A percentile compares a stretch with the other conserved stretches of the same genome.
Evolutionary conservation across 1,140 invertebrate species (phyloP).

Genomic region (Frieseomelitta varia): DNA sequence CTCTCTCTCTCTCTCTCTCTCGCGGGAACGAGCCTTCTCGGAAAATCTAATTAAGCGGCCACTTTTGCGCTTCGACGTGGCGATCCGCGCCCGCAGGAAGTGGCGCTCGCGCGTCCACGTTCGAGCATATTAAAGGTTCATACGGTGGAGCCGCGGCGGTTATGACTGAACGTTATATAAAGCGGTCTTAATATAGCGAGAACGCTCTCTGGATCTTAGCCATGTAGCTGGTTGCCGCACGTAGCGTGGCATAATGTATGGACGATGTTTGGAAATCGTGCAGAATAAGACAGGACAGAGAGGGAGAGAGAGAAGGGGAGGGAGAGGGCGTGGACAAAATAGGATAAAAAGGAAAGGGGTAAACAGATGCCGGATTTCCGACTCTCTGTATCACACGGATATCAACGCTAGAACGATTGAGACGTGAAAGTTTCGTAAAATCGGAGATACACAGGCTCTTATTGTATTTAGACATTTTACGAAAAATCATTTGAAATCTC

Average conservation of each 20-base stretch:
- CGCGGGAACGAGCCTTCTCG: neutral
- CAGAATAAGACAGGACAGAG: too few species aligned
- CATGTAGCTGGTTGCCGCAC: slow-evolving; percentile 48
- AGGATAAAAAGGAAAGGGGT: neutral
- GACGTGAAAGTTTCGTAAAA: too few species aligned
- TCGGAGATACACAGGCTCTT: too few species aligned
- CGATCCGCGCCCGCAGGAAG: slow-evolving; percentile 29
- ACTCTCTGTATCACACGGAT: neutral
- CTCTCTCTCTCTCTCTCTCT: neutral
- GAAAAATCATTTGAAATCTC: too few species aligned
- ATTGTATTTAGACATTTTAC: too few species aligned
- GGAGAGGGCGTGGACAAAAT: too few species aligned
- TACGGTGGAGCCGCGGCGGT: slow-evolving; percentile 43
- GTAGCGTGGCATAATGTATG: slow-evolving; percentile 20
- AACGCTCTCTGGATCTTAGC: slow-evolving; percentile 72
- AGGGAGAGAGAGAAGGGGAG: too few species aligned
- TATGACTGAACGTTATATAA: slow-evolving; percentile 72
- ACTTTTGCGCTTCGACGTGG: neutral
- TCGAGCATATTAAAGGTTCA: slow-evolving; percentile 62
- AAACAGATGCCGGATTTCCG: slow-evolving; percentile 24
- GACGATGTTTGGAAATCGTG: slow-evolving; percentile 27
- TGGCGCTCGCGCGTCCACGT: slow-evolving; percentile 16
- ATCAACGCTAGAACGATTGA: too few species aligned
- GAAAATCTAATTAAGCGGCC: slow-evolving; percentile 52
- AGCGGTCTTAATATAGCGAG: slow-evolving; percentile 69